Conservation (phyloP, 2,888 invertebrate species). For the Pegoplata infirma region DNA sequence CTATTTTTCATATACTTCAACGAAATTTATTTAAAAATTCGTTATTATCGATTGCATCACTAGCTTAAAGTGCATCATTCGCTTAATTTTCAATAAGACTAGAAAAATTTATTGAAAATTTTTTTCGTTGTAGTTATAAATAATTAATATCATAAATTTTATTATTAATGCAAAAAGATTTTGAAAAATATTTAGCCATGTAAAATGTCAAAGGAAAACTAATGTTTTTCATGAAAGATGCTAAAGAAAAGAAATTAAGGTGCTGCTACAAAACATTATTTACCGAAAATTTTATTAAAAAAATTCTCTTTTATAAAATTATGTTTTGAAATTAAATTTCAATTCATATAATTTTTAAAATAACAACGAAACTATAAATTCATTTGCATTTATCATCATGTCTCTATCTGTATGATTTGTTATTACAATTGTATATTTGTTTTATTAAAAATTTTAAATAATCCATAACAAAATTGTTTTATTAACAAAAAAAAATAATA, state of each 20-base stretch:
- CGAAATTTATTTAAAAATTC: not conserved
- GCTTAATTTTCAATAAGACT: too few relatives aligned
- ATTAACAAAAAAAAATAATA: not conserved
- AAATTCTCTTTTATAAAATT: constrained; percentile 2
- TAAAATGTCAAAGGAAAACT: constrained; percentile 51
- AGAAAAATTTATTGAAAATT: not conserved
- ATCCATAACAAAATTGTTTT: constrained; percentile 27
- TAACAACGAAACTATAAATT: constrained; percentile 20
- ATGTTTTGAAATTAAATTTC: constrained; percentile 26
- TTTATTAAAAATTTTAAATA: constrained; percentile 21
- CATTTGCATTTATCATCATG: constrained; percentile 39
- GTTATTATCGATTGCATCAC: too few relatives aligned
- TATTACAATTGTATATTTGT: constrained; percentile 27
- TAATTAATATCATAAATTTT: constrained; percentile 30
- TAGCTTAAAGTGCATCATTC: not conserved
- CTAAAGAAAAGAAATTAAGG: constrained; percentile 29
- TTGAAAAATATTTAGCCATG: constrained; percentile 34
- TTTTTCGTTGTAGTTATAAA: constrained; percentile 15
- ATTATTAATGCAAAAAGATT: constrained; percentile 10
- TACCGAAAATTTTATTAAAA: too few relatives aligned
- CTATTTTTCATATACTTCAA: too few relatives aligned
- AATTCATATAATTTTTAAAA: constrained; percentile 23
- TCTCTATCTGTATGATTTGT: constrained; percentile 28
- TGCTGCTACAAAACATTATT: constrained; percentile 31
- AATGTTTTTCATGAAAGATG: constrained; percentile 18